phyloP scores from a whole-genome alignment of 1,140 invertebrate species.

The Rhizoglyphus robini region DNA sequence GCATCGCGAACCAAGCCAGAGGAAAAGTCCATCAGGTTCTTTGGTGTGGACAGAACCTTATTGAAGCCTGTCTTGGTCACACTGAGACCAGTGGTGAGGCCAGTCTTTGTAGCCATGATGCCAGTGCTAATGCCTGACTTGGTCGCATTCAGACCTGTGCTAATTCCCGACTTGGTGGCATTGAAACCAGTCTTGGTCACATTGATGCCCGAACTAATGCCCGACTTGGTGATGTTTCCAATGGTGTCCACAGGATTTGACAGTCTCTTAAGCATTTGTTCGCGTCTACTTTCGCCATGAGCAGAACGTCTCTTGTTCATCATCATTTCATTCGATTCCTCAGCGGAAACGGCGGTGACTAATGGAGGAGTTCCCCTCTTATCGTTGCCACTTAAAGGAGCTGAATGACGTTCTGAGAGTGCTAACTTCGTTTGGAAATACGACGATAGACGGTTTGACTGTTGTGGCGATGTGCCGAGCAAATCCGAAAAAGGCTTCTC shows the following conservation, averaged over 20 bases:
- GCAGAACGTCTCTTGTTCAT: slow-evolving; percentile 17
- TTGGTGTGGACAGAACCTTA: slow-evolving; percentile 21
- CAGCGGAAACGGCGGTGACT: slow-evolving; percentile 7
- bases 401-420: slow-evolving; percentile 6
- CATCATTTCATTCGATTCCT: not conserved
- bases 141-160: slow-evolving; percentile 15
- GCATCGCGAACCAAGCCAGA: slow-evolving; percentile 34
- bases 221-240: slow-evolving; percentile 15
- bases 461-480: not conserved
- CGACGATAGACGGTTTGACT: slow-evolving; percentile 1
- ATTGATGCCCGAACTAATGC: slow-evolving; percentile 19
- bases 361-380: not conserved
- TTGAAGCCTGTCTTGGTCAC: slow-evolving; percentile 18
- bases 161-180: slow-evolving; percentile 10
- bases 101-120: not conserved
- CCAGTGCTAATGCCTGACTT: slow-evolving; percentile 5
- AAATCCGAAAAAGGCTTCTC: not conserved
- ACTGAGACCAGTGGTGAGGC: slow-evolving; percentile 1
- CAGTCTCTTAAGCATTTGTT: slow-evolving; percentile 18
- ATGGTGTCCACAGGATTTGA: slow-evolving; percentile 19
- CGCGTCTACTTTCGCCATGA: slow-evolving; percentile 14
- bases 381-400: not conserved
- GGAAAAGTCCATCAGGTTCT: slow-evolving; percentile 36
- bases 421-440: slow-evolving; percentile 2
- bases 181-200: slow-evolving; percentile 17